Evolutionary conservation across 2,797 vertebrate species (phyloP), one percentile per base, ranked within the genome.

Genomic region (Pteropus rufus): DNA sequence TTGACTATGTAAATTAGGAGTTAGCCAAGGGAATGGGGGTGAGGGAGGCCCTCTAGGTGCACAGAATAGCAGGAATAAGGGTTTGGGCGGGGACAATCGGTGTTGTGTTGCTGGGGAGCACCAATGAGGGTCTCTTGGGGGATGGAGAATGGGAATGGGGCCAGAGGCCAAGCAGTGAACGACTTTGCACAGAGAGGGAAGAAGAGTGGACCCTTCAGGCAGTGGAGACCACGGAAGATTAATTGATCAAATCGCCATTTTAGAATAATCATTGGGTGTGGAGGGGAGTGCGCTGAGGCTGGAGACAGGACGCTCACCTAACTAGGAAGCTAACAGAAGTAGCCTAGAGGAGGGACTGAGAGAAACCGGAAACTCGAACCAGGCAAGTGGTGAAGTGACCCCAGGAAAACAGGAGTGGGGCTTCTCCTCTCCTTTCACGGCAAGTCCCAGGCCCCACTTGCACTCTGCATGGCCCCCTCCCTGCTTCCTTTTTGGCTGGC

Each of bases 151-250:
- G 49, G 5, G 36, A 41, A 52, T 2, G 41, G 49, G 14, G 7
- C 24, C n/a, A 34, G 69, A 87, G 49, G 72, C 15, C 64, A 84
- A 79, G 73, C 64, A 6, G 4, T 23, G 24, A n/a, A 31, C 4
- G 3, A 77, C 31, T 29, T 46, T 56, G 31, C 41, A 16, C 1
- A 16, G n/a, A 29, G 39, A n/a, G 7, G 23, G 23, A 54, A 52
- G 41, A 46, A 21, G n/a, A 10, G 1, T 2, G 10, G 31, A 21
- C 5, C 5, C 0, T 4, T 19, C 29, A 29, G 31, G 12, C 3
- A 56, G 9, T 0, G 0, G 34, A 29, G 39, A 23, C 14, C n/a
- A 26, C 3, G 21, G 16, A 34, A 77, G 19, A 39, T 56, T 21
- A 15, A 16, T 18, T 64, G 34, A 39, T 9, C n/a, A 12, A 19